Base-by-base conservation (phyloP, 2,113 vertebrate species). In the Columba janthina region DNA sequence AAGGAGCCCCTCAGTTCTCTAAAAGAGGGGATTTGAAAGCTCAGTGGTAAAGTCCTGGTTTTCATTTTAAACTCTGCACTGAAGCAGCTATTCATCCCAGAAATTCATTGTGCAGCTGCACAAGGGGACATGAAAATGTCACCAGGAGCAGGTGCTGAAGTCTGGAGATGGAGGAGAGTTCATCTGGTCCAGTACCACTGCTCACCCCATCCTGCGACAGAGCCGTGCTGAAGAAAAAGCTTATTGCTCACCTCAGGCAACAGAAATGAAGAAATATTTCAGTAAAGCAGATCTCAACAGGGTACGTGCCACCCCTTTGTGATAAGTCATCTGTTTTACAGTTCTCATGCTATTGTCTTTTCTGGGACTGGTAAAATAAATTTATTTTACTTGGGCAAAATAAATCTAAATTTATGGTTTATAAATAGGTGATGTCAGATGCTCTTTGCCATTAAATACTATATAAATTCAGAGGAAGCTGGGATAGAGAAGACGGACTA, bases 241-340 rank as follows among this genome's bases (percentile, higher is more conserved):
- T 73, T 54, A 56, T 7, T 54, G 65, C 19, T 70, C 50, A 75
- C 73, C 70, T 69, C 12, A 89, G 48, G 69, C 0, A 22, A 81
- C 10, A 94, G 80, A 87, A 92, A 80, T 9, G 3, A 90, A 94
- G 69, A 86, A 62, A 21, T 57, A 87, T 64, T 83, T 77, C 9
- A 71, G 80, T 1, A 75, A 56, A 85, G 44, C 24, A 82, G 73
- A 67, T 78, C 57, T 64, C 22, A 26, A 32, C 38, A 89, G 71
- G 69, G 60, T 25, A 70, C 0, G 0, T 0, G 1, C 56, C 66
- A 65, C 44, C 29, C 53, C 38, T 69, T 34, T 38, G 40, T 46
- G 66, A 81, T 29, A 85, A 87, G n/a, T n/a, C 32, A 34, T 31
- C 54, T 77, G 89, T 83, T 51, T 66, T 73, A 80, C 54, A 93